A percentile compares a stretch with the other conserved stretches of the same genome.
Conservation (phyloP, 2,113 vertebrate genomes). For the Formicarius rufipectus region DNA sequence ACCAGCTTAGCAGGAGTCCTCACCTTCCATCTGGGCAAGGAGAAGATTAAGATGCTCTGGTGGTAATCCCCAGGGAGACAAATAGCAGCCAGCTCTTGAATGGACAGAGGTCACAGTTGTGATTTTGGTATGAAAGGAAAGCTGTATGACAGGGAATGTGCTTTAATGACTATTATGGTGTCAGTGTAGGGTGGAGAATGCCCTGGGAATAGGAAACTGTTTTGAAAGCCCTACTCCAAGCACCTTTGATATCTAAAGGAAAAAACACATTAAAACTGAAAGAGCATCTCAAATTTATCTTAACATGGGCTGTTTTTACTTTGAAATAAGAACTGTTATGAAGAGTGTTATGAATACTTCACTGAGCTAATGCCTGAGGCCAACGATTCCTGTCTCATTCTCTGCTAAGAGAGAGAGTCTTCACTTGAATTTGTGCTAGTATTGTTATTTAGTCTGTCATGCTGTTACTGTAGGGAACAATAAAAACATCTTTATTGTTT, state of each 20-base stretch:
- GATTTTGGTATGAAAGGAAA: background rate
- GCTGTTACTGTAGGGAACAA: constrained; percentile 37
- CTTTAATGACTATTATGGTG: background rate
- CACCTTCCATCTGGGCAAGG: background rate
- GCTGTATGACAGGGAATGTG: background rate
- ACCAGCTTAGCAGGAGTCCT: background rate
- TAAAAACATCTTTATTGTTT: constrained; percentile 48
- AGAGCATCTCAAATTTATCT: background rate
- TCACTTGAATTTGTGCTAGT: constrained; percentile 13
- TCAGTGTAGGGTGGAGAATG: background rate
- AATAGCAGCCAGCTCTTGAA: background rate
- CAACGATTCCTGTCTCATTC: background rate
- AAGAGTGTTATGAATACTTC: background rate
- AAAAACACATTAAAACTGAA: background rate
- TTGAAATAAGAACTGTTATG: constrained; percentile 3
- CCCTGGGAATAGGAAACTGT: background rate
- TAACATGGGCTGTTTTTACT: background rate
- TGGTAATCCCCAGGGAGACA: background rate
- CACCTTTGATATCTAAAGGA: background rate
- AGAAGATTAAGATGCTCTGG: background rate
- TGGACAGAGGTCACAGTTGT: fast-evolving
- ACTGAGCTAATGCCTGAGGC: background rate
- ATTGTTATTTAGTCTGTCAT: constrained; percentile 37
- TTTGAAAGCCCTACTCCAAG: background rate
- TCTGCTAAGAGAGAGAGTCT: background rate